Percentiles rank a stretch among this genome's conserved stretches.
These are phyloP conservation scores for Canis aureus DNA, from an alignment of 2,113 vertebrate genomes.

Conservation along the genomic window DNA sequence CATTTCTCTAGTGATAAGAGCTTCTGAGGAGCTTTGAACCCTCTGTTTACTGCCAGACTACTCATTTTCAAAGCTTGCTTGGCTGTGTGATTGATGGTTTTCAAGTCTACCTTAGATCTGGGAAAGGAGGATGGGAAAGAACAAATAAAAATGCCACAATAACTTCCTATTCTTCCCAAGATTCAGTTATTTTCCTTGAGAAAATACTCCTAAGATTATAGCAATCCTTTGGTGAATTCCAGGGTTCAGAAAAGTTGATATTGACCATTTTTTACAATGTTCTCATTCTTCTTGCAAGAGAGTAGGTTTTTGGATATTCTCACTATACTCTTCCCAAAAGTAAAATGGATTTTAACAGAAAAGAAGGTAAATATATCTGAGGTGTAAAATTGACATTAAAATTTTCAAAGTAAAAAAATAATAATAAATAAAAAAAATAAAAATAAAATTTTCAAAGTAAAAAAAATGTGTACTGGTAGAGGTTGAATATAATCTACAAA, in stretches of 20 bases:
- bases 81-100: background rate
- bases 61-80: background rate
- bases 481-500: background rate
- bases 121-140: background rate
- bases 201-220: background rate
- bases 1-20: background rate
- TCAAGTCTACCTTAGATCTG: background rate
- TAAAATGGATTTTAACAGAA: background rate
- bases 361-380: background rate
- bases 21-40: background rate
- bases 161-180: background rate
- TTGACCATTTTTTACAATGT: background rate
- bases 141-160: background rate
- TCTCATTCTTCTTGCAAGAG: background rate
- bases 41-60: background rate
- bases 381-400: background rate
- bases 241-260: background rate
- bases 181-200: background rate
- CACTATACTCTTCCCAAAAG: background rate
- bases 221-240: background rate
- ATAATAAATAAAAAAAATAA: background rate
- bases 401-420: background rate
- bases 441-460: background rate
- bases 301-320: background rate
- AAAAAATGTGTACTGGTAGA: background rate